A percentile compares a stretch with the other conserved stretches of the same genome.
phyloP scores from a whole-genome alignment of 1,140 invertebrate species.

The Bombus breviceps region DNA sequence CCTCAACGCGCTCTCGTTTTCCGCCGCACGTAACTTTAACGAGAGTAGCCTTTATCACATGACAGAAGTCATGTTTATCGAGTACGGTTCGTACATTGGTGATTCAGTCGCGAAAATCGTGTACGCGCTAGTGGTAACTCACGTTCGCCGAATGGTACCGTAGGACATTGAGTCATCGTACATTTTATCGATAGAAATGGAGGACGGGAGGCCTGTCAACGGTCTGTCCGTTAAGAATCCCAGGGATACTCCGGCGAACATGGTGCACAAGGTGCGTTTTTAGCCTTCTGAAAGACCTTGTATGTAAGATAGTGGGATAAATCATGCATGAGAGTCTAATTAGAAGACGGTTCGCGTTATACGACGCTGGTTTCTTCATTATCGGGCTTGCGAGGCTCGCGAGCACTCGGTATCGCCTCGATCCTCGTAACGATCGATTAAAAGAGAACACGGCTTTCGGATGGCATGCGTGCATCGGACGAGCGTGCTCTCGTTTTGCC shows the following conservation, averaged over 20 bases:
- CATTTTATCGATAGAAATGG: neutral
- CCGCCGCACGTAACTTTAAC: neutral
- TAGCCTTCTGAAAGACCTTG: neutral
- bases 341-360: neutral
- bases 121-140: too few species aligned
- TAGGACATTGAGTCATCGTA: neutral
- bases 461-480: neutral
- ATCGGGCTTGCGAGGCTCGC: neutral
- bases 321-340: neutral
- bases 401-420: neutral
- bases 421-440: neutral
- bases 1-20: slow-evolving; percentile 47
- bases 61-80: neutral
- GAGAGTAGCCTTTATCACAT: neutral
- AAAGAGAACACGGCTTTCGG: neutral
- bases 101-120: neutral
- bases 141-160: neutral
- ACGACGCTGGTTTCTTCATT: neutral
- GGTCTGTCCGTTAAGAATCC: neutral
- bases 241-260: neutral
- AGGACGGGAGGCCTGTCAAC: neutral
- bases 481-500: slow-evolving; percentile 27
- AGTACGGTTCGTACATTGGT: neutral
- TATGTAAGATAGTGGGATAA: neutral
- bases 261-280: slow-evolving; percentile 26